These are phyloP conservation scores for Plagiodera versicolora DNA, from an alignment of 2,888 invertebrate genomes.

Conservation along the genomic window DNA sequence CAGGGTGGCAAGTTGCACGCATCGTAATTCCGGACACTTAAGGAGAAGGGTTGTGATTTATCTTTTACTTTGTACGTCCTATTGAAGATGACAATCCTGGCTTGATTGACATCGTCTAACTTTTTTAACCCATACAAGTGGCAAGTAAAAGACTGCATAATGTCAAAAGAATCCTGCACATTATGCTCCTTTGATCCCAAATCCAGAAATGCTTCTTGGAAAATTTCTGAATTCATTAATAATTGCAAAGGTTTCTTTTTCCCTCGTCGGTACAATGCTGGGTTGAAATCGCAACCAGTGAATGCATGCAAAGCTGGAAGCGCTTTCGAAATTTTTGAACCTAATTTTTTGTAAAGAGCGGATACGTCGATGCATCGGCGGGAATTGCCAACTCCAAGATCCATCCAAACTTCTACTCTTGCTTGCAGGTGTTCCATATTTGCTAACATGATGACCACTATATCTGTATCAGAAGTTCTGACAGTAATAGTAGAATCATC, in stretches of 20 bases:
- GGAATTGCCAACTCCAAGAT: conserved; percentile 16
- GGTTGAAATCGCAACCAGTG: conserved; percentile 33
- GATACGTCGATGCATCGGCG: conserved; percentile 33
- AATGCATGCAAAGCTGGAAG: conserved; percentile 32
- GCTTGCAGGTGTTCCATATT: conserved; percentile 32
- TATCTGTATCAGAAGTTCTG: conserved; percentile 35
- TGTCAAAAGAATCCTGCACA: conserved; percentile 19
- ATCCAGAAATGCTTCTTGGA: conserved; percentile 31
- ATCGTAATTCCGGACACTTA: conserved; percentile 38
- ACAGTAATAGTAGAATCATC: conserved; percentile 26
- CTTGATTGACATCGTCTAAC: conserved; percentile 35
- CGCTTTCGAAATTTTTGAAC: conserved; percentile 18
- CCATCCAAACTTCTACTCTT: conserved; percentile 29
- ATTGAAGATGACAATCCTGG: conserved; percentile 33
- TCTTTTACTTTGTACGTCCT: conserved; percentile 41
- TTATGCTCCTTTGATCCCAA: conserved; percentile 20
- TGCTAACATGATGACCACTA: conserved; percentile 33
- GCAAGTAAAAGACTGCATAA: conserved; percentile 32
- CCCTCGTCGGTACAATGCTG: conserved; percentile 24
- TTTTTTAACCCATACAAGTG: conserved; percentile 38
- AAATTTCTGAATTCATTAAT: conserved; percentile 22
- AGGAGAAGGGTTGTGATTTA: conserved; percentile 35
- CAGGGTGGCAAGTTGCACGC: conserved; percentile 37
- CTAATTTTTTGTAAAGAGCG: conserved; percentile 28
- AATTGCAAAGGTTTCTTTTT: conserved; percentile 20